Conservation (phyloP, 2,113 vertebrate species). For the Axis porcinus region DNA sequence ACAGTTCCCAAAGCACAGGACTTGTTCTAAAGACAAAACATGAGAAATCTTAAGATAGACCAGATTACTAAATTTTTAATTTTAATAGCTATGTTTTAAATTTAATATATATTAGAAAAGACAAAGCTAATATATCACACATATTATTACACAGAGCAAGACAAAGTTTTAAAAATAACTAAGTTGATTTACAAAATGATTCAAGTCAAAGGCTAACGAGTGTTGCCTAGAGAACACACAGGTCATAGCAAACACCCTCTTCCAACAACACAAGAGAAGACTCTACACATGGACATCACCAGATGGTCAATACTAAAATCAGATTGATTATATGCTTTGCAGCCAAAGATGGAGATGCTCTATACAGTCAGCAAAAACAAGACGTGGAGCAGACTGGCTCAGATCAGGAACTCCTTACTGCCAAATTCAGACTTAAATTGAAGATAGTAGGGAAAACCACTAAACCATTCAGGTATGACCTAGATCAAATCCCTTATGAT, state of each 20-base stretch:
- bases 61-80: not conserved
- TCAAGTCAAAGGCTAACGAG: not conserved
- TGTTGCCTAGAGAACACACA: not conserved
- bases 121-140: not conserved
- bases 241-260: not conserved
- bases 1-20: not conserved
- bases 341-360: not conserved
- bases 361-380: not conserved
- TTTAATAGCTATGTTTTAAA: not conserved
- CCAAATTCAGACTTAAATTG: not conserved
- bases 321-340: not conserved
- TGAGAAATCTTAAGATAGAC: not conserved
- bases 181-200: not conserved
- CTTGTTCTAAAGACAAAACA: not conserved
- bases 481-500: not conserved
- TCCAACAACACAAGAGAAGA: not conserved
- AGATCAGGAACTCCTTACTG: not conserved
- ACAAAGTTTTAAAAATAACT: not conserved
- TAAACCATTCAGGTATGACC: not conserved
- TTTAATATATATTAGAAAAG: not conserved
- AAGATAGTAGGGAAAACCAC: not conserved
- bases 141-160: not conserved
- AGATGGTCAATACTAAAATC: not conserved
- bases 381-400: not conserved
- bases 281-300: not conserved